phyloP scores from a whole-genome alignment of 2,888 invertebrate genomes.

The Blera fallax region DNA sequence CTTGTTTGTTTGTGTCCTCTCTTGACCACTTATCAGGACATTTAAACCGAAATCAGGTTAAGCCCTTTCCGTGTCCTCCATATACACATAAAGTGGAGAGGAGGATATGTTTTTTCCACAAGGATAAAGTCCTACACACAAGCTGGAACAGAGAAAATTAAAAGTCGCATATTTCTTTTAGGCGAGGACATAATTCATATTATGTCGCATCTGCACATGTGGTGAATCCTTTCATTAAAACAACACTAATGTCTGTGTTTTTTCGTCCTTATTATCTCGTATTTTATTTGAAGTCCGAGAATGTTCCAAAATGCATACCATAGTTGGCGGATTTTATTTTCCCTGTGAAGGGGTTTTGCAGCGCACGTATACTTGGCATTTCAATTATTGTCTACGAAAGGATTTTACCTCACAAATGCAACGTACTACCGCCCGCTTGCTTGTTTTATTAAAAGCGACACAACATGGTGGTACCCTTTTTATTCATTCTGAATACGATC shows the following conservation, averaged over 20 bases:
- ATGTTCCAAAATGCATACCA: slow-evolving; percentile 7
- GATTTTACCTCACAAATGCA: background rate
- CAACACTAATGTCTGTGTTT: slow-evolving; percentile 46
- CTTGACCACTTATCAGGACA: slow-evolving; percentile 70
- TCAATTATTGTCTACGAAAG: slow-evolving; percentile 24
- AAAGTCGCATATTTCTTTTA: slow-evolving; percentile 61
- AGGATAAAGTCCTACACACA: slow-evolving; percentile 30
- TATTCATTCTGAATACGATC: background rate
- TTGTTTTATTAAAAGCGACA: slow-evolving; percentile 36
- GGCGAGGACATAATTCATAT: slow-evolving; percentile 57
- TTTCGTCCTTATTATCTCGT: slow-evolving; percentile 31
- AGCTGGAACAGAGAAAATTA: slow-evolving; percentile 24
- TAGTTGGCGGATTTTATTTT: slow-evolving; percentile 17
- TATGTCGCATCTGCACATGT: background rate
- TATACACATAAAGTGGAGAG: background rate
- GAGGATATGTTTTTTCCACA: slow-evolving; percentile 33
- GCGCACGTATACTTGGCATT: slow-evolving; percentile 38
- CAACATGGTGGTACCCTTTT: background rate
- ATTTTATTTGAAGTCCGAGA: slow-evolving; percentile 20
- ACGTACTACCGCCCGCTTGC: background rate
- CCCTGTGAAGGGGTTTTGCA: background rate
- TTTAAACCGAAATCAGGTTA: slow-evolving; percentile 68
- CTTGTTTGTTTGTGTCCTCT: slow-evolving; percentile 26
- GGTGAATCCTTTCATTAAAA: slow-evolving; percentile 53
- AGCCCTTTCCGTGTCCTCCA: slow-evolving; percentile 53